phyloP scores from a whole-genome alignment of 1,140 invertebrate genomes.

The Macrobrachium rosenbergii region DNA sequence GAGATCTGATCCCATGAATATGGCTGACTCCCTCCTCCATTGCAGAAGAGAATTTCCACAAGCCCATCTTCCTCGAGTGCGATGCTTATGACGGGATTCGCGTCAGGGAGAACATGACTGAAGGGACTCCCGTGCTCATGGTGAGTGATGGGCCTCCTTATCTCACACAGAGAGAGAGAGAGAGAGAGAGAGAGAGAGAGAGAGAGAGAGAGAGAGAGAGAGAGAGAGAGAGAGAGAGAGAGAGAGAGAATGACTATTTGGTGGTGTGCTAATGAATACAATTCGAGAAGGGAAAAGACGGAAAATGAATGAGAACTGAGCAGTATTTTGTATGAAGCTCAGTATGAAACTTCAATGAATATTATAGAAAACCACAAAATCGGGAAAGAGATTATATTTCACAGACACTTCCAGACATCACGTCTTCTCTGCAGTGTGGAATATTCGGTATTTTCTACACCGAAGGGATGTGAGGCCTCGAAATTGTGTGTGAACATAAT shows the following conservation, averaged over 20 bases:
- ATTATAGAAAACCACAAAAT: too few relatives aligned
- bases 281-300: background rate
- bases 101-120: constrained; percentile 44
- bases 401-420: too few relatives aligned
- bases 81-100: constrained; percentile 39
- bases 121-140: constrained; percentile 39
- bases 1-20: background rate
- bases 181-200: too few relatives aligned
- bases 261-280: too few relatives aligned
- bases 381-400: too few relatives aligned
- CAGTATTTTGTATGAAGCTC: too few relatives aligned
- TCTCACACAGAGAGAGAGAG: background rate
- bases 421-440: too few relatives aligned
- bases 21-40: background rate
- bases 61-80: constrained; percentile 36
- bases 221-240: too few relatives aligned
- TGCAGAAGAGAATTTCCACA: constrained; percentile 40
- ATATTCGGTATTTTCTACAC: too few relatives aligned
- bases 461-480: too few relatives aligned
- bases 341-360: too few relatives aligned
- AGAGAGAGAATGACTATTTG: background rate
- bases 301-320: background rate
- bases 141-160: background rate
- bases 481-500: too few relatives aligned
- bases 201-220: background rate